Conservation (phyloP, 2,888 invertebrate genomes). For the Apomyelois bistriatella region DNA sequence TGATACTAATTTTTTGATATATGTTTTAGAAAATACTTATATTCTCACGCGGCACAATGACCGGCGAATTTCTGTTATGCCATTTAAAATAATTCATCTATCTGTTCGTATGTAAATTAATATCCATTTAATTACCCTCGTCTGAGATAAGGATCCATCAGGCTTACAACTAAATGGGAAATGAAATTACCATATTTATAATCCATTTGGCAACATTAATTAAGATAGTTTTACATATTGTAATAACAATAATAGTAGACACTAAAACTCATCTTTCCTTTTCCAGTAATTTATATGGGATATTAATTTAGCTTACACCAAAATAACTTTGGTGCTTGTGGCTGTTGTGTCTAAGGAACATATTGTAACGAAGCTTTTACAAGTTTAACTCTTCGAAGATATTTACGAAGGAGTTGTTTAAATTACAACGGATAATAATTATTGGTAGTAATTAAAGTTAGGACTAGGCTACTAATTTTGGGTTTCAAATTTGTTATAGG, state of each 20-base stretch:
- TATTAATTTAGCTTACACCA: background rate
- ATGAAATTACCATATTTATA: conserved; percentile 45
- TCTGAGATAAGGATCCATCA: conserved; percentile 44
- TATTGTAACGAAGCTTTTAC: background rate
- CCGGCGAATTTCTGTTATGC: conserved; percentile 47
- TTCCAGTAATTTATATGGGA: background rate
- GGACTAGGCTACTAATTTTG: too few species aligned
- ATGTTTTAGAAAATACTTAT: conserved; percentile 25
- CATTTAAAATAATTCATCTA: conserved; percentile 46
- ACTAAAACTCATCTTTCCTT: background rate
- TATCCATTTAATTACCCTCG: conserved; percentile 53
- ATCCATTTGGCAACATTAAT: conserved; percentile 39
- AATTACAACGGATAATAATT: too few species aligned
- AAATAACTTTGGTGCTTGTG: background rate
- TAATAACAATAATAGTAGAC: background rate
- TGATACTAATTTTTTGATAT: conserved; percentile 11
- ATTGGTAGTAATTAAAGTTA: too few species aligned
- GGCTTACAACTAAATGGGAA: conserved; percentile 41
- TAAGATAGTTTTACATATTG: conserved; percentile 13
- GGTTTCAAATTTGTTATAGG: too few species aligned
- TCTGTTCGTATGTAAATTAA: conserved; percentile 59
- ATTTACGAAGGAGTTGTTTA: too few species aligned
- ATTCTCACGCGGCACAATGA: conserved; percentile 58
- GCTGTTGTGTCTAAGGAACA: background rate
- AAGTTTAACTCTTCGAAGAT: background rate